Conservation (phyloP, 1,140 invertebrate genomes). For the Lepidurus couesii region DNA sequence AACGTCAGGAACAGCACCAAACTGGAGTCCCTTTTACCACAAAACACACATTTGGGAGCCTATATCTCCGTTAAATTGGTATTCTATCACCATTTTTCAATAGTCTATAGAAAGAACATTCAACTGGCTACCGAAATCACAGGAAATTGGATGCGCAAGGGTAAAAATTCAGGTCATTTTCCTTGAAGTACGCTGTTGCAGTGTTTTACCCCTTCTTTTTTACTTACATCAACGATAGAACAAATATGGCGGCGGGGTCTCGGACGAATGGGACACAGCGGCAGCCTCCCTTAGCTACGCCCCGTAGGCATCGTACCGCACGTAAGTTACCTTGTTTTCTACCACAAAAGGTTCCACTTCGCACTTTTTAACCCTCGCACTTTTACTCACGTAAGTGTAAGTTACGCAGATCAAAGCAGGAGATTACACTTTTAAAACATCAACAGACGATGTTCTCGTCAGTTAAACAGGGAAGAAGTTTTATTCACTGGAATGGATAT, state of each 20-base stretch:
- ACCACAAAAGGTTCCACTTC: background rate
- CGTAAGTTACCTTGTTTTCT: background rate
- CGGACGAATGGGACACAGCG: background rate
- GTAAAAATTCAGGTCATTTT: background rate
- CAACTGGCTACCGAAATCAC: background rate
- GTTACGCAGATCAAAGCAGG: background rate
- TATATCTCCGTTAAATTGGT: background rate
- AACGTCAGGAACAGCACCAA: constrained; percentile 18
- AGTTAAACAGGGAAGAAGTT: too few relatives aligned
- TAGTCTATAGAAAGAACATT: background rate
- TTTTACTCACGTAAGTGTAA: background rate
- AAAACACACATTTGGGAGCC: background rate
- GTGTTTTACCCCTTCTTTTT: background rate
- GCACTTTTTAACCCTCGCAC: background rate
- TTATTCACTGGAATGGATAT: too few relatives aligned
- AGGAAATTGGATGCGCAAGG: background rate
- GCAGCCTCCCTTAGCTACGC: constrained; percentile 12
- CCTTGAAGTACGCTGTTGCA: background rate
- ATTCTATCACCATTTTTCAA: background rate
- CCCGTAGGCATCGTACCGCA: background rate
- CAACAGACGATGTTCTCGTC: too few relatives aligned
- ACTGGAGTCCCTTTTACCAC: constrained; percentile 9
- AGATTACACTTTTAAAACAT: too few relatives aligned
- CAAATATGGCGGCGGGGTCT: background rate
- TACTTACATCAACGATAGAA: constrained; percentile 4